Base-by-base conservation (phyloP, 2,797 vertebrate species). In the Tenualosa ilisha region DNA sequence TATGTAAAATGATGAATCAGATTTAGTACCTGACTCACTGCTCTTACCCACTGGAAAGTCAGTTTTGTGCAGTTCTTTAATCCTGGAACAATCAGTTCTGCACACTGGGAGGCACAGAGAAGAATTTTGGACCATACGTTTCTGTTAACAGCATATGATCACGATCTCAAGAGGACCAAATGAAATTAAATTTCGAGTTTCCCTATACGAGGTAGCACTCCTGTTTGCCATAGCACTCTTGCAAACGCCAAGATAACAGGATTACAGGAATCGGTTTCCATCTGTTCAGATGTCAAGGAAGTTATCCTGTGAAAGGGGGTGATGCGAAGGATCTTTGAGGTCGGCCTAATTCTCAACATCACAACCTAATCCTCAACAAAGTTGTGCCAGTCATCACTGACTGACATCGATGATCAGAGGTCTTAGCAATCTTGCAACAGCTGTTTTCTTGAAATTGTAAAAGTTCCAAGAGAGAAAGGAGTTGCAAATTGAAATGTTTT, bases 231-330 rank as follows among this genome's bases (percentile, higher is more conserved):
- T 86, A 86, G 72, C 53, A 72, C 51, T 81, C 81, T 31, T 81
- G 85, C 85, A 88, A 88, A 84, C 75, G 81, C 46, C 84, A 85
- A 53, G 79, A 87, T 87, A 84, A 85, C 49, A 79, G 81, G 37
- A 83, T 88, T 86, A 82, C 31, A 75, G 68, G 81, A 84, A 83
- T 56, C 85, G 85, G 87, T 87, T 84, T 86, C 51, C 65, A 43
- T 37, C 82, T 85, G 68, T 75, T 37, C 81, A 85, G 79, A 53
- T 40, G 22, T 26, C 54, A 43, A 61, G 31, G 40, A 7, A 65
- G 26, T 46, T 81, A 65, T 13, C 68, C 81, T 26, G 43, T 81
- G 49, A n/a, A 26, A 83, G 26, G n/a, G 51, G 37, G 26, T 61
- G 65, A 59, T 56, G 37, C 79, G 43, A 6, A 20, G 37, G 68